Base-by-base conservation (phyloP, 2,888 invertebrate genomes). In the Sphaerophoria taeniata region DNA sequence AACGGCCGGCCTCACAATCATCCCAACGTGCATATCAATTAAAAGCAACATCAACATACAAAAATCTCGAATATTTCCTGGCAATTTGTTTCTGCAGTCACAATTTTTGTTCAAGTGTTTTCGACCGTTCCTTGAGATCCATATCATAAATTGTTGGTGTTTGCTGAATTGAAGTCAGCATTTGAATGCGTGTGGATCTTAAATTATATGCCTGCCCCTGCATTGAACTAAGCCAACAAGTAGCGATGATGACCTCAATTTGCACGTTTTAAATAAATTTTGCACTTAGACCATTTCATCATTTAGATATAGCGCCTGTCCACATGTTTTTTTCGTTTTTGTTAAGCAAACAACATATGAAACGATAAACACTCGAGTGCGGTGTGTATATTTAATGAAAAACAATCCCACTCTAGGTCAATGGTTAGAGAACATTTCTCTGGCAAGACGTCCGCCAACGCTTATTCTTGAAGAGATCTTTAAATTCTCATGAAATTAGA, bases 371-470 rank as follows among this genome's bases (percentile, higher is more conserved):
- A 12, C 6, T 47, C 45, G 47, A 63, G 33, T 39, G 58, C 9
- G 5, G 24, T 60, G 31, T 39, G 24, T 24, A 2, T 24, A 24
- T 51, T 53, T 53, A 69, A 71, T 73, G 69, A 82, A 47, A 83
- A 78, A 56, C 78, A 78, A 78, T 78, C 74, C 70, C 78, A 63
- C 73, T 63, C 70, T 83, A 74, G 83, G 83, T 83, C 83, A 77
- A 78, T 71, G 81, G 76, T 81, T 71, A 65, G 58, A 65, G 24
- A 24, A 24, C 24, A 24, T 24, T 24, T 24, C 24, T 24, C 24
- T 24, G 24, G 24, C 24, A 24, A 24, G 24, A 24, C 24, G 24
- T 39, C 9, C 43, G 43, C 43, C 43, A 43, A 43, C 43, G 43
- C 12, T 43, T 43, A 43, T 12, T 43, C 12, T 11, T 11, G 12